Conservation (phyloP, 1,140 invertebrate genomes). For the Polypedilum pembai region DNA sequence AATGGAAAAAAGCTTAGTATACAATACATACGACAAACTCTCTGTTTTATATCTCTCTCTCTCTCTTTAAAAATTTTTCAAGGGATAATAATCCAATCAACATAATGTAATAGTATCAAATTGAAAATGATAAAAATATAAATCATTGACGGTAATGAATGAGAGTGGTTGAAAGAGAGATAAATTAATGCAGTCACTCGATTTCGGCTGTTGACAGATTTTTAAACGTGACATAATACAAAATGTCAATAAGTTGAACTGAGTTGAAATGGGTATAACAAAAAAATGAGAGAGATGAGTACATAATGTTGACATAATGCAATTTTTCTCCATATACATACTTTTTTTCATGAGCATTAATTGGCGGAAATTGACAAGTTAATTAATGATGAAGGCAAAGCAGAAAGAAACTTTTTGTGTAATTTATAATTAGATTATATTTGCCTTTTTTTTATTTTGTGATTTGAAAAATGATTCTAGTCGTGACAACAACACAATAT, state of each 20-base stretch:
- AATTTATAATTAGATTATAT: neutral
- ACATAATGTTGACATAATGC: neutral
- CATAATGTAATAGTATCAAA: too few species aligned
- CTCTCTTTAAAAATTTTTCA: too few species aligned
- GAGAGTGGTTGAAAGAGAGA: neutral
- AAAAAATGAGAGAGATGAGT: neutral
- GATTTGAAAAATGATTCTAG: neutral
- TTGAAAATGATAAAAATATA: too few species aligned
- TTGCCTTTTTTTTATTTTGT: neutral
- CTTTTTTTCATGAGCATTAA: constrained; percentile 5
- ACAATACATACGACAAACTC: too few species aligned
- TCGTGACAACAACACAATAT: neutral
- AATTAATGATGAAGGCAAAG: constrained; percentile 19
- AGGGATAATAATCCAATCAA: too few species aligned
- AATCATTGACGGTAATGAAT: too few species aligned
- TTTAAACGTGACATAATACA: neutral
- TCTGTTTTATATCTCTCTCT: too few species aligned
- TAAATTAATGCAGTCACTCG: neutral
- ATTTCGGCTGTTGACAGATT: neutral
- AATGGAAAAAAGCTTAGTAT: too few species aligned
- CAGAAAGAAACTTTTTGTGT: neutral
- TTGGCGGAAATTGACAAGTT: constrained; percentile 25
- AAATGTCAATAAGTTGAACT: neutral
- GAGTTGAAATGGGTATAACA: neutral
- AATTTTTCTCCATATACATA: neutral